These are phyloP conservation scores for Fistularia commersonii DNA, from an alignment of 2,797 vertebrate species.

Conservation along the genomic window DNA sequence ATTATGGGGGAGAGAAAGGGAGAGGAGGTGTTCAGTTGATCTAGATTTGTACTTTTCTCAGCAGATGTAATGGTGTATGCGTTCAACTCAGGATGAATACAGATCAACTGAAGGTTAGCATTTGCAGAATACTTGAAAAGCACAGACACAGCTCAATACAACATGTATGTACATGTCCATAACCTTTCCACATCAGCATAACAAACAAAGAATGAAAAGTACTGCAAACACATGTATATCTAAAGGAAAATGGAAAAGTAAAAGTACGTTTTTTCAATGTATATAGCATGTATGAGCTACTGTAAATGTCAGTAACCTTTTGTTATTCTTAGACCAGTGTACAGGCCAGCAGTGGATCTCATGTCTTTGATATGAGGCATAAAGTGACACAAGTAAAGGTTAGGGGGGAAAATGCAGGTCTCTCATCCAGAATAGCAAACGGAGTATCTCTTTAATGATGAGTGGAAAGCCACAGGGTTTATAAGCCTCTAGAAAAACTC, in stretches of 20 bases:
- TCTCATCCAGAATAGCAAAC: slow-evolving; percentile 51
- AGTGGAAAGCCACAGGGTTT: slow-evolving; percentile 52
- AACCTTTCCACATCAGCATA: too few species aligned
- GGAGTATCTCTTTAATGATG: slow-evolving; percentile 61
- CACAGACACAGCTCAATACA: too few species aligned
- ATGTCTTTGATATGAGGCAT: slow-evolving; percentile 60
- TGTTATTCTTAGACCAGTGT: slow-evolving; percentile 40
- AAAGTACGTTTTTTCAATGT: background rate
- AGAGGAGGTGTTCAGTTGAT: too few species aligned
- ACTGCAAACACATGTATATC: background rate
- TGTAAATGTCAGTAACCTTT: slow-evolving; percentile 27
- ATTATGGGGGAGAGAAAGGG: too few species aligned
- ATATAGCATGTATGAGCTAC: slow-evolving; percentile 31
- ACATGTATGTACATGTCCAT: too few species aligned
- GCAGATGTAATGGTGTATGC: too few species aligned
- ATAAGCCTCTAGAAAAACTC: slow-evolving; percentile 52
- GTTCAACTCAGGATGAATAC: too few species aligned
- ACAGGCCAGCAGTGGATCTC: slow-evolving; percentile 32
- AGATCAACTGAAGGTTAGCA: too few species aligned
- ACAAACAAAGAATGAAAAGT: slow-evolving; percentile 2
- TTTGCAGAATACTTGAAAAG: too few species aligned
- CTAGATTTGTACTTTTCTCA: too few species aligned
- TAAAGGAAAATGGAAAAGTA: slow-evolving; percentile 7
- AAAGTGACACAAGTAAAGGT: slow-evolving; percentile 46
- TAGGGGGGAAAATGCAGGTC: slow-evolving; percentile 53